Evolutionary conservation across 2,888 invertebrate species (phyloP), one percentile per base, ranked within the genome.

Genomic region (Ypsolopha scabrella): DNA sequence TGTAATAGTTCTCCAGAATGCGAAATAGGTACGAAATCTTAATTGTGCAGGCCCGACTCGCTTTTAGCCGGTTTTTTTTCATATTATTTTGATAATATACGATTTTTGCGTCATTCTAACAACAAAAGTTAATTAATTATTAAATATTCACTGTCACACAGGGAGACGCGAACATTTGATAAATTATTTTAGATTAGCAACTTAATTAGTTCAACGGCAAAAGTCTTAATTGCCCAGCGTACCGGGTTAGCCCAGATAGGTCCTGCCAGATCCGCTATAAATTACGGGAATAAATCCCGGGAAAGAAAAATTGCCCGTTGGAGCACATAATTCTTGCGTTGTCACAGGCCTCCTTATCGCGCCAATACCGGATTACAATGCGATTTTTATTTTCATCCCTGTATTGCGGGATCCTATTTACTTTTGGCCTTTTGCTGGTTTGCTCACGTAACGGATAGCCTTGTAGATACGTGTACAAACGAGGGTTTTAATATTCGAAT

Each of bases 291-390:
- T 86, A 86, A 86, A 86, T 86, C 86, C 86, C 72, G 76, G 73
- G 75, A 72, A 86, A 86, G 86, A 86, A 86, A 86, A 86, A 86
- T 86, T 85, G 86, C 85, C 81, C 86, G 86, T 81, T 80, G 75
- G 83, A 86, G 86, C 86, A 86, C 86, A 86, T 86, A 86, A 86
- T 86, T 86, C 86, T 86, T 86, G 83, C 81, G 86, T 86, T 86
- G 86, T 86, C 86, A 86, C 86, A 85, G 75, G 79, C 75, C 79
- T 83, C 83, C 85, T 86, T 86, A 86, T 86, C 72, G 72, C 76
- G 74, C 86, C 86, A 86, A 86, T 86, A 86, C 80, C 83, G 86
- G 86, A 86, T 86, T 86, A 86, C 86, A 86, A 77, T 83, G 77
- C 77, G 83, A 86, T 86, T 86, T 82, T 86, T 86, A 86, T 86